phyloP scores from a whole-genome alignment of 2,113 vertebrate genomes.

The Anolis sagrei region DNA sequence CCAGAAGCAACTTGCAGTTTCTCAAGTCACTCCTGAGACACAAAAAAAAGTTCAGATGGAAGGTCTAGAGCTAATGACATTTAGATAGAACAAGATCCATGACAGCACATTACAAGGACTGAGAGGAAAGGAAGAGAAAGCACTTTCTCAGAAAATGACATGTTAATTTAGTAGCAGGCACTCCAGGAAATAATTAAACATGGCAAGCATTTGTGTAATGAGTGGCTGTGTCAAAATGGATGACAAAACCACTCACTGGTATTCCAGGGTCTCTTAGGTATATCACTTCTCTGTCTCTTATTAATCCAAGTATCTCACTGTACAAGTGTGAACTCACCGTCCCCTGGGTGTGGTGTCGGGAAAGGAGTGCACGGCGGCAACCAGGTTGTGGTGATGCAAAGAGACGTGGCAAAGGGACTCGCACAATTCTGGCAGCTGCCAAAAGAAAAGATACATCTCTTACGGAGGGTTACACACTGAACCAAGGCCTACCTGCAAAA shows the following conservation, averaged over 20 bases:
- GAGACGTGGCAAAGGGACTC: background rate
- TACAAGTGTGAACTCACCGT: background rate
- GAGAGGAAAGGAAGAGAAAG: background rate
- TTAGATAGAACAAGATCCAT: too few species aligned
- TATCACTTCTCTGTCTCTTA: background rate
- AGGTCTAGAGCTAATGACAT: background rate
- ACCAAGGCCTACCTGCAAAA: background rate
- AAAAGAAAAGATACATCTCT: background rate
- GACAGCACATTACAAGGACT: background rate
- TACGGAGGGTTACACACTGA: background rate
- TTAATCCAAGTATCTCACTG: background rate
- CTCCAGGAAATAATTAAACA: background rate
- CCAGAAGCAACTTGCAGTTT: too few species aligned
- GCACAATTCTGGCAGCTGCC: conserved; percentile 22
- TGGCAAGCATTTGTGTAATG: background rate
- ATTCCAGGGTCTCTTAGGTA: too few species aligned
- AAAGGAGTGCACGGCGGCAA: background rate
- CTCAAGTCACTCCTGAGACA: too few species aligned
- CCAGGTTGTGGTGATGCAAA: conserved; percentile 27
- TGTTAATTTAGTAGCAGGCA: background rate
- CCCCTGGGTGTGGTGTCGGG: conserved; percentile 26
- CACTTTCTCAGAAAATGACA: background rate
- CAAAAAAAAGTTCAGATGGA: background rate
- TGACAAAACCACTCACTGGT: background rate
- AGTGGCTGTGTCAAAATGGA: background rate